Conservation (phyloP, 2,113 vertebrate species). For the Holacanthus passer region DNA sequence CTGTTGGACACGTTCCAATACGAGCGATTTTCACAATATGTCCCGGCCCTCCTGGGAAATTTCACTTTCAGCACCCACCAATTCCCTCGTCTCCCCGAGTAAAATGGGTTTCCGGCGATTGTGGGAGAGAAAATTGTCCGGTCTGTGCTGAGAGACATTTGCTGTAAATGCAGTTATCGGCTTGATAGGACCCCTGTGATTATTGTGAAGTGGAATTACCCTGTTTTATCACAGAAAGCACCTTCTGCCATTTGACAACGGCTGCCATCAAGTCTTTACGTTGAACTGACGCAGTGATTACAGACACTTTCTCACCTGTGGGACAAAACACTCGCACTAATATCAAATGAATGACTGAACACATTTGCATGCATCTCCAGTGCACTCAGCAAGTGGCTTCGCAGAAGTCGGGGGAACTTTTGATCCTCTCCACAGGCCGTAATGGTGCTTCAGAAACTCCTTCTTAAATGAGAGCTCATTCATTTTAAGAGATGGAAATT, state of each 20-base stretch:
- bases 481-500: conserved; percentile 47
- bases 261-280: conserved; percentile 22
- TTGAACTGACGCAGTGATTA: conserved; percentile 41
- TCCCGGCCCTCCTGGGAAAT: conserved; percentile 75
- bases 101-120: conserved; percentile 67
- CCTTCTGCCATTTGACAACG: conserved; percentile 38
- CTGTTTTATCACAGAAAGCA: conserved; percentile 49
- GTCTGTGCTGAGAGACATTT: conserved; percentile 61
- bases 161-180: conserved; percentile 72
- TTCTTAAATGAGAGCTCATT: conserved; percentile 45
- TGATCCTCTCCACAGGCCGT: conserved; percentile 52
- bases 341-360: conserved; percentile 38
- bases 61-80: conserved; percentile 65
- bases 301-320: conserved; percentile 41
- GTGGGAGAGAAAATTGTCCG: conserved; percentile 68
- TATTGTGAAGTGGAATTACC: conserved; percentile 67
- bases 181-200: conserved; percentile 75
- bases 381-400: conserved; percentile 33
- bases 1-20: conserved; percentile 60
- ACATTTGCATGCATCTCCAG: conserved; percentile 48
- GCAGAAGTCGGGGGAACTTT: conserved; percentile 38
- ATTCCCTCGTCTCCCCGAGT: conserved; percentile 48
- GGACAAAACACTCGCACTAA: conserved; percentile 15
- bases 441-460: conserved; percentile 36
- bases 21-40: conserved; percentile 70